These are phyloP conservation scores for Noctua janthe DNA, from an alignment of 2,888 invertebrate genomes.

Conservation along the genomic window DNA sequence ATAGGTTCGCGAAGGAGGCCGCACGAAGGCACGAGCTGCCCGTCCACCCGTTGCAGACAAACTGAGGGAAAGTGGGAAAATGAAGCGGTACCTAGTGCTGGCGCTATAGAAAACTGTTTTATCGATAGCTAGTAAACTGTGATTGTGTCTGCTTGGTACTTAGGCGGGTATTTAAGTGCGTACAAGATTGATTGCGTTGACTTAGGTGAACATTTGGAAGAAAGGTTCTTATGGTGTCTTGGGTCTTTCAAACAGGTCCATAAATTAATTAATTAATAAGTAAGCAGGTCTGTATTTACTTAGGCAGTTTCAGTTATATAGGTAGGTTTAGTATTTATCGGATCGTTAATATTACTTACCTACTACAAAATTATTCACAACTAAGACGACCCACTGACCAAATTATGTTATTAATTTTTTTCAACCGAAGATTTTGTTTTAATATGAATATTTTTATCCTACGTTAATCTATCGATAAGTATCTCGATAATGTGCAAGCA, in stretches of 20 bases:
- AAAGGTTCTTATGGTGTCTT: neutral
- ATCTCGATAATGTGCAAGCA: conserved; percentile 56
- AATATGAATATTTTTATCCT: neutral
- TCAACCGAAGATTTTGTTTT: neutral
- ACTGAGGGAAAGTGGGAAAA: conserved; percentile 83
- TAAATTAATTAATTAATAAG: neutral
- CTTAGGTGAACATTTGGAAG: neutral
- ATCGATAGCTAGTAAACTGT: conserved; percentile 65
- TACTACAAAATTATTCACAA: neutral
- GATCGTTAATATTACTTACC: neutral
- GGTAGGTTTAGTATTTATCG: neutral
- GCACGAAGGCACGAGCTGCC: conserved; percentile 61
- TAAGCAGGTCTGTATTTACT: neutral
- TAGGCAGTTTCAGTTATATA: neutral
- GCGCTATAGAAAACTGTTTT: conserved; percentile 61
- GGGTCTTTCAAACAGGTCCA: neutral
- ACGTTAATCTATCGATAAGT: conserved; percentile 60
- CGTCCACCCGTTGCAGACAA: conserved; percentile 72
- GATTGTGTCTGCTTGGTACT: conserved; percentile 29
- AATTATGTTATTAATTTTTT: neutral
- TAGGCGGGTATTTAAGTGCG: conserved; percentile 10
- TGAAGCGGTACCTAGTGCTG: conserved; percentile 78
- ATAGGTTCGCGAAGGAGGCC: conserved; percentile 30
- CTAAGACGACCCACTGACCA: neutral
- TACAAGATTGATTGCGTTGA: conserved; percentile 28